Percentiles rank a stretch among this genome's conserved stretches.
Evolutionary conservation across 2,888 invertebrate species (phyloP).

Genomic region (Epinotia ramella): DNA sequence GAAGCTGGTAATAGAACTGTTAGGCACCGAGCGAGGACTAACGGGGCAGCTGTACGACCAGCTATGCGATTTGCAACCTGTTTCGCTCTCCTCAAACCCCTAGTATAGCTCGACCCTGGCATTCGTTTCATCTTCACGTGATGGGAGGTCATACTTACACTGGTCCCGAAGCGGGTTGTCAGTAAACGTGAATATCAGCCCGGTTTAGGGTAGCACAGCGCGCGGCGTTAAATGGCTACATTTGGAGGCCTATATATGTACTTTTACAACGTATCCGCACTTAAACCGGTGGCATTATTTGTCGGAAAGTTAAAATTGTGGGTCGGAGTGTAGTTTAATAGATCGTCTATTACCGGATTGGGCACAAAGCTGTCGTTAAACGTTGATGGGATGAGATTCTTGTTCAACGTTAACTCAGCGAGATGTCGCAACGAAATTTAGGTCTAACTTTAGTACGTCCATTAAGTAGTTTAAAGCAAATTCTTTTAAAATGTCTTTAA

Average conservation of each 20-base stretch:
- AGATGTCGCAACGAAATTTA: background rate
- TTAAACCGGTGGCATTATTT: constrained; percentile 16
- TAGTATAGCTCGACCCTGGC: background rate
- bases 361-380: constrained; percentile 3
- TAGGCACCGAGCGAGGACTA: constrained; percentile 29
- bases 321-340: constrained; percentile 7
- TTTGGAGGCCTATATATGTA: constrained; percentile 7
- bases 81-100: background rate
- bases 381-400: background rate
- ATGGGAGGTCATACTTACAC: background rate
- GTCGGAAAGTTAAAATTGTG: constrained; percentile 5
- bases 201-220: constrained; percentile 33
- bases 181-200: background rate
- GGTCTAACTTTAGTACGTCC: background rate
- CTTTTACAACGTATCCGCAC: background rate
- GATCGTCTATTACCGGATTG: constrained; percentile 16
- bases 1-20: constrained; percentile 43
- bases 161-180: background rate
- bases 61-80: constrained; percentile 12
- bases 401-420: background rate
- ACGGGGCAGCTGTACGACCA: constrained; percentile 40
- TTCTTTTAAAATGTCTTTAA: too few relatives aligned
- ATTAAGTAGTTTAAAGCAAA: too few relatives aligned
- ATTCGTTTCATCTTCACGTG: background rate
- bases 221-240: constrained; percentile 12